Percentiles rank a stretch among this genome's conserved stretches.
phyloP scores from a whole-genome alignment of 2,888 invertebrate species.

The Ditula angustiorana region DNA sequence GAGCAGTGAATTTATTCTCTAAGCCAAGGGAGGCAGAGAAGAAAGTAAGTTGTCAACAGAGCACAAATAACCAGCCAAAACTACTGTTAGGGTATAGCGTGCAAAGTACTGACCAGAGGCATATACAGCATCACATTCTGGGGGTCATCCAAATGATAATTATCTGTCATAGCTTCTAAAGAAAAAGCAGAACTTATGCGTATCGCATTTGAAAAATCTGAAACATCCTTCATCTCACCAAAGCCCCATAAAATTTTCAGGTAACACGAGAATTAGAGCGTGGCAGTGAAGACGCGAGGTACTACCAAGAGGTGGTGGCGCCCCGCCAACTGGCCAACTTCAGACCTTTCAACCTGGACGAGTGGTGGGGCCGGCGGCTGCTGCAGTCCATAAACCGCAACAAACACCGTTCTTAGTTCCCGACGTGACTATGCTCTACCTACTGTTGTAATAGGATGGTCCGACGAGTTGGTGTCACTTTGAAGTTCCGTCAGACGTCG shows the following conservation, averaged over 20 bases:
- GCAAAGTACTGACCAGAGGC: too few species aligned
- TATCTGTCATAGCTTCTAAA: too few species aligned
- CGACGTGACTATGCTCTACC: not conserved
- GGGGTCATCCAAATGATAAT: too few species aligned
- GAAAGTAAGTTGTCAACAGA: too few species aligned
- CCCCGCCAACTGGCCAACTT: slow-evolving; percentile 88
- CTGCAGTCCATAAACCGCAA: slow-evolving; percentile 88
- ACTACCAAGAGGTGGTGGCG: slow-evolving; percentile 88
- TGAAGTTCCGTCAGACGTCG: slow-evolving; percentile 36
- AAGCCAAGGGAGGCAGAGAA: too few species aligned
- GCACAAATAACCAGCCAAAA: too few species aligned
- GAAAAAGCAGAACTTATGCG: too few species aligned
- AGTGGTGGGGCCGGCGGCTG: slow-evolving; percentile 90
- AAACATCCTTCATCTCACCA: too few species aligned
- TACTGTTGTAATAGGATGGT: slow-evolving; percentile 10
- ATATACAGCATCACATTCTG: too few species aligned
- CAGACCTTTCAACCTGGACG: slow-evolving; percentile 91
- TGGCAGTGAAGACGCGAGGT: slow-evolving; percentile 82
- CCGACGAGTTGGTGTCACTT: slow-evolving; percentile 15
- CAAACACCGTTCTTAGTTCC: slow-evolving; percentile 79
- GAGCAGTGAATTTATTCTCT: too few species aligned
- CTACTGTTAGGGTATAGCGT: too few species aligned
- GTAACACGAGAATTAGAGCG: slow-evolving; percentile 85
- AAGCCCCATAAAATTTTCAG: slow-evolving; percentile 58
- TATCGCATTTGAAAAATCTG: not conserved